Base-by-base conservation (phyloP, 2,113 vertebrate genomes). In the Pterocles gutturalis region DNA sequence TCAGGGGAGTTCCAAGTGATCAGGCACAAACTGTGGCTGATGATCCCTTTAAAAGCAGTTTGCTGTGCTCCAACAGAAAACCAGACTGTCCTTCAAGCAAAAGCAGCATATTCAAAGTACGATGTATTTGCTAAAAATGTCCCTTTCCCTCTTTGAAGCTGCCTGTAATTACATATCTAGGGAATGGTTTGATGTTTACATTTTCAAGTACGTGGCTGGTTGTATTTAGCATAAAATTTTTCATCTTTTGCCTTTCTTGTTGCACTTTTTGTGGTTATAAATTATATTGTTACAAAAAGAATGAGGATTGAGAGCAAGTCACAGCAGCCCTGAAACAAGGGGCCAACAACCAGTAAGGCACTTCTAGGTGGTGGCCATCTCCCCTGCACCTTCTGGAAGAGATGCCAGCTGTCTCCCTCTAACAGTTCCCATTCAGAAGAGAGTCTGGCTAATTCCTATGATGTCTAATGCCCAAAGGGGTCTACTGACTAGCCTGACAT, bases 141-240 rank as follows among this genome's bases (percentile, higher is more conserved):
- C 89, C 73, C 78, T 95, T 90, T 66, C 41, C 19, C 22, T 93
- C 94, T 97, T 97, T 97, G 97, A 97, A 97, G 92, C 65, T 92
- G 77, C 69, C 81, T 92, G 54, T 97, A 97, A 97, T 97, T 96
- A 95, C 70, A 19, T 79, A 91, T 69, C 94, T 73, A 91, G 96
- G 96, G 96, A 97, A 94, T 89, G 92, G 94, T 91, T 89, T 93
- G 70, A 95, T 95, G 86, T 97, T 97, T 93, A 95, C 92, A 92
- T 95, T 96, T 96, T 70, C 83, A 92, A 95, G 29, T 85, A 49
- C 87, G 82, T 4, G 58, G 31, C 57, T 92, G 73, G 66, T 51
- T 85, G 66, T 57, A 92, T 79, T 97, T 95, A 91, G 80, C 80
- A 93, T 79, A 94, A 55, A 75, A 89, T 95, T 97, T 96, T 95